Evolutionary conservation across 23 tunicate species (phyloP).

Genomic region (Diplosoma virens): DNA sequence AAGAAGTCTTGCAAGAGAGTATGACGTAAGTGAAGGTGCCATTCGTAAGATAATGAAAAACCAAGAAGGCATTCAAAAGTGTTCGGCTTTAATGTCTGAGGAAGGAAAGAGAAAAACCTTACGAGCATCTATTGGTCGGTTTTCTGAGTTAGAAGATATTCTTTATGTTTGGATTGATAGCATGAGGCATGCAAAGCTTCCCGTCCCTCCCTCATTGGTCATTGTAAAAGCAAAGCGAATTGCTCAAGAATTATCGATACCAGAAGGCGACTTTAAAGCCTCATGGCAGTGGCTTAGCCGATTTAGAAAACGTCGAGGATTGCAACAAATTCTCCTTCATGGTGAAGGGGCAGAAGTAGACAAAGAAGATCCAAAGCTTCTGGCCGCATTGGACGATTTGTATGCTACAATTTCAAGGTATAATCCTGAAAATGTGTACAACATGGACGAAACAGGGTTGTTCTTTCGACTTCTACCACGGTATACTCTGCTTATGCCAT

Average conservation of each 20-base stretch:
- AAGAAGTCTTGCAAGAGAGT: slow-evolving; percentile 45
- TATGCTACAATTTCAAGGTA: slow-evolving; percentile 34
- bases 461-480: slow-evolving; percentile 49
- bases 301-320: slow-evolving; percentile 47
- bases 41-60: slow-evolving; percentile 17
- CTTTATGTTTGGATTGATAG: slow-evolving; percentile 47
- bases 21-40: slow-evolving; percentile 36
- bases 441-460: slow-evolving; percentile 66
- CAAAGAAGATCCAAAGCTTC: slow-evolving; percentile 39
- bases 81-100: slow-evolving; percentile 46
- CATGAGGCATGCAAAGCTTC: slow-evolving; percentile 40
- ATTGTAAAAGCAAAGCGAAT: slow-evolving; percentile 52
- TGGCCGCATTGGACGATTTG: slow-evolving; percentile 22
- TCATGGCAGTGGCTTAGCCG: slow-evolving; percentile 55
- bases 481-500: slow-evolving; percentile 34
- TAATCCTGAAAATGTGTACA: slow-evolving; percentile 65
- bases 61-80: slow-evolving; percentile 33
- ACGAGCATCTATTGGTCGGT: slow-evolving; percentile 40
- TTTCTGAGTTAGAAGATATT: slow-evolving; percentile 40
- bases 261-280: slow-evolving; percentile 29
- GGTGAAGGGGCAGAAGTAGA: slow-evolving; percentile 52
- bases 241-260: slow-evolving; percentile 40
- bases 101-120: slow-evolving; percentile 31
- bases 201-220: slow-evolving; percentile 49
- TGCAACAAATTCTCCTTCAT: slow-evolving; percentile 38